Evolutionary conservation across 30 jellyfish, hydroid and myxozoan genomes (phyloP), one percentile per base, ranked within the genome.

Genomic region (Hydractinia echinata): DNA sequence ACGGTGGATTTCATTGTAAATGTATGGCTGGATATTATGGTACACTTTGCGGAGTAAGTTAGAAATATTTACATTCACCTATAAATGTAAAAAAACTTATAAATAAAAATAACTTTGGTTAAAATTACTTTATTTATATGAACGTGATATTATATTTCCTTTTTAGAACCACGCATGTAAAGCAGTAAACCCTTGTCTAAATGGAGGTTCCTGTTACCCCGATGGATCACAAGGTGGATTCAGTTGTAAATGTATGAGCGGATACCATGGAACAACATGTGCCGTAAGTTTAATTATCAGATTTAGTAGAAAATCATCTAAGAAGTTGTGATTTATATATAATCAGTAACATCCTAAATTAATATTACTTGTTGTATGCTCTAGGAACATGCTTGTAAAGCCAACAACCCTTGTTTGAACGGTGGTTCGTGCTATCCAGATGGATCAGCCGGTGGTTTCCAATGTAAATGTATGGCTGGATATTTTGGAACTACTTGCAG

Each of bases 111-210:
- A 30, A 30, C n/a, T 30, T 30, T 30, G 44, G 44, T 30, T 30
- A 30, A 30, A 30, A 30, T 30, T 30, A 30, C 44, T 30, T 30
- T 30, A 30, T 30, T 30, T 30, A 30, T 30, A 30, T 30, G 44
- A 30, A 30, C 44, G 44, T 30, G 44, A 30, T 30, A 30, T 30
- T 30, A 13, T 64, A 6, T 64, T 64, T 64, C 8, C 19, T 64
- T 44, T 13, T 6, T 13, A 64, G 74, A 51, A 64, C 10, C 74
- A 64, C 39, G 74, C 51, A n/a, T 64, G 74, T 13, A 64, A 64
- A 64, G 79, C 86, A n/a, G 88, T 92, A 73, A 86, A 88, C 55
- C 96, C 96, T 20, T 88, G 96, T 62, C 88, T 80, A 67, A 88
- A 83, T 20, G 86, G 76, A 5, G 96, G 96, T 21, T 68, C 55